These are phyloP conservation scores for Octomys mimax DNA, from an alignment of 2,797 vertebrate species.

Conservation along the genomic window DNA sequence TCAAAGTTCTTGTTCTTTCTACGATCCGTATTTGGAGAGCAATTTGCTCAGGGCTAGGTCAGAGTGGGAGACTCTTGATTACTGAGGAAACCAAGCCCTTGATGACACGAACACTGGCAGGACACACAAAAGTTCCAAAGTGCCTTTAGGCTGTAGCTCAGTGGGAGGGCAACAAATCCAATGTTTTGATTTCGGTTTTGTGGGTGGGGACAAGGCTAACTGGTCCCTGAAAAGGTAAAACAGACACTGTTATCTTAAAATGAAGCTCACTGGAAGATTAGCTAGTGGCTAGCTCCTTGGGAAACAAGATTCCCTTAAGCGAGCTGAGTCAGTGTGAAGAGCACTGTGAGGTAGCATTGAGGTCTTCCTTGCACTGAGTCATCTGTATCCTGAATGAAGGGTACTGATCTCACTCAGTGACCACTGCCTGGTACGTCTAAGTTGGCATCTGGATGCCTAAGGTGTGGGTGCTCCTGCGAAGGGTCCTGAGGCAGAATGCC, in stretches of 20 bases:
- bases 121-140: slow-evolving; percentile 2
- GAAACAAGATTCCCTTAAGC: slow-evolving; percentile 17
- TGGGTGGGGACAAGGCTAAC: not conserved
- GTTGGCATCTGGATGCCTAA: not conserved
- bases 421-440: not conserved
- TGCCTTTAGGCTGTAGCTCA: not conserved
- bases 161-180: not conserved
- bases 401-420: not conserved
- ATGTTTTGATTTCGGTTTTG: not conserved
- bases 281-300: not conserved
- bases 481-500: not conserved
- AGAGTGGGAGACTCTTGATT: not conserved
- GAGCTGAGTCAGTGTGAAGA: not conserved
- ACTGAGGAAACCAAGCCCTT: not conserved
- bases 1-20: not conserved
- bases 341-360: not conserved
- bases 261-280: not conserved
- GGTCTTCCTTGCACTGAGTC: not conserved
- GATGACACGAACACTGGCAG: not conserved
- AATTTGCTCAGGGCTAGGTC: not conserved
- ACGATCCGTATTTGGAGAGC: not conserved
- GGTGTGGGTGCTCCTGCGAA: not conserved
- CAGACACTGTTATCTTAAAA: slow-evolving; percentile 32
- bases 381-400: not conserved
- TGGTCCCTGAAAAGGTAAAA: not conserved